phyloP scores from a whole-genome alignment of 2,797 vertebrate species.

The Pristis pectinata region DNA sequence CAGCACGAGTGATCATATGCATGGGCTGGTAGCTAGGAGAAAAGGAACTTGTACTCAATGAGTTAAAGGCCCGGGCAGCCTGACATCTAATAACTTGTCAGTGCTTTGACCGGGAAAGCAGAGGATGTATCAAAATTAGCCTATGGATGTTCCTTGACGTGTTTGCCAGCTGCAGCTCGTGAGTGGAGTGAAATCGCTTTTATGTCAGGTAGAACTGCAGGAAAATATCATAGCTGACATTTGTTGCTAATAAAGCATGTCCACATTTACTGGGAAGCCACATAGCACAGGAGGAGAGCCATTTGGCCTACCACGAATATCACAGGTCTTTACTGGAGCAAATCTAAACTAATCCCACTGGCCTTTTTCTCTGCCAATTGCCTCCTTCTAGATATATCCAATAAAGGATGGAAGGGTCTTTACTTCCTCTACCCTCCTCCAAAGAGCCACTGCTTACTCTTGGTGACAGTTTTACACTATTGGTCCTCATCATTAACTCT shows the following conservation, averaged over 20 bases:
- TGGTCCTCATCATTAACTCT: not conserved
- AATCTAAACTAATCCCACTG: not conserved
- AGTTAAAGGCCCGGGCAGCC: not conserved
- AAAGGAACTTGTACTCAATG: not conserved
- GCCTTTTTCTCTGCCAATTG: not conserved
- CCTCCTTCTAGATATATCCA: not conserved
- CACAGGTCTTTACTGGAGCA: not conserved
- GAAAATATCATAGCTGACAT: not conserved
- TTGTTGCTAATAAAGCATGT: not conserved
- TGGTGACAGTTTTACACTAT: not conserved
- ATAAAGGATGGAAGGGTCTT: not conserved
- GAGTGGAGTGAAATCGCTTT: not conserved
- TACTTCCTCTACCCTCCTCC: not conserved
- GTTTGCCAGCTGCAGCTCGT: not conserved
- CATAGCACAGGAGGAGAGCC: not conserved
- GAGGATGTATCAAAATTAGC: not conserved
- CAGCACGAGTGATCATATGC: not conserved
- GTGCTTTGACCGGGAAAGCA: not conserved
- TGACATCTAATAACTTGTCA: not conserved
- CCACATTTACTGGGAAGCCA: not conserved
- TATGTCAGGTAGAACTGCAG: not conserved
- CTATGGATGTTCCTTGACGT: not conserved
- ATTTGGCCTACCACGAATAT: not conserved
- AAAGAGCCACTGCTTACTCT: no score
- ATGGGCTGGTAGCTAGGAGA: not conserved